Evolutionary conservation across 1,140 invertebrate genomes (phyloP).

Genomic region (Bombus impatiens): DNA sequence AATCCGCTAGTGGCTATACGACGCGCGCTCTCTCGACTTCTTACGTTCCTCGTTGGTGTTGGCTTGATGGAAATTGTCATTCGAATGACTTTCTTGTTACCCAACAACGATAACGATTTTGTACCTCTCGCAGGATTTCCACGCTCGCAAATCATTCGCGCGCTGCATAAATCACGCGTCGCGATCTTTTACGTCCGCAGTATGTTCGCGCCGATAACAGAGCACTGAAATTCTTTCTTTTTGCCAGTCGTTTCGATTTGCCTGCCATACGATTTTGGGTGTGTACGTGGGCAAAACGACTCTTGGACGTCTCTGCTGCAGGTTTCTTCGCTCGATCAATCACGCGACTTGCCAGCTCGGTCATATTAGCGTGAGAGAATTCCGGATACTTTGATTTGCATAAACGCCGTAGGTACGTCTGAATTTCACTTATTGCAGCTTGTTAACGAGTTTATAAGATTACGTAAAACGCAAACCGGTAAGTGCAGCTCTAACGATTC

Average conservation of each 20-base stretch:
- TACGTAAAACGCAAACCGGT: not conserved
- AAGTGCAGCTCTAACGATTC: not conserved
- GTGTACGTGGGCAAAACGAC: not conserved
- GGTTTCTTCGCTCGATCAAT: conserved; percentile 9
- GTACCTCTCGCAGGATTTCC: no score
- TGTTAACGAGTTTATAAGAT: conserved; percentile 9
- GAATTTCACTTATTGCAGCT: not conserved
- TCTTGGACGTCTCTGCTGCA: not conserved
- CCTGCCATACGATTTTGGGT: not conserved
- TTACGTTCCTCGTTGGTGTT: not conserved
- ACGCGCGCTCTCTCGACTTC: not conserved
- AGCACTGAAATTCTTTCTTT: no score
- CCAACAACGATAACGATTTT: no score
- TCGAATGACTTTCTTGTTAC: conserved; percentile 36
- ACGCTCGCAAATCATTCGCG: no score
- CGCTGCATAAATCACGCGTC: no score
- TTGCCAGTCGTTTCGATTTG: no score
- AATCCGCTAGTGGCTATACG: conserved; percentile 12
- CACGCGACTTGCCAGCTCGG: not conserved
- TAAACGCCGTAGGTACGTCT: not conserved
- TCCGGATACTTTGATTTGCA: conserved; percentile 13
- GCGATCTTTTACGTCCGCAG: no score
- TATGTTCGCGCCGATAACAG: no score
- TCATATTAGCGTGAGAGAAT: not conserved
- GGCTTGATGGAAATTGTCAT: conserved; percentile 41